These are phyloP conservation scores for Danio aesculapii DNA, from an alignment of 2,797 vertebrate genomes.

Conservation along the genomic window DNA sequence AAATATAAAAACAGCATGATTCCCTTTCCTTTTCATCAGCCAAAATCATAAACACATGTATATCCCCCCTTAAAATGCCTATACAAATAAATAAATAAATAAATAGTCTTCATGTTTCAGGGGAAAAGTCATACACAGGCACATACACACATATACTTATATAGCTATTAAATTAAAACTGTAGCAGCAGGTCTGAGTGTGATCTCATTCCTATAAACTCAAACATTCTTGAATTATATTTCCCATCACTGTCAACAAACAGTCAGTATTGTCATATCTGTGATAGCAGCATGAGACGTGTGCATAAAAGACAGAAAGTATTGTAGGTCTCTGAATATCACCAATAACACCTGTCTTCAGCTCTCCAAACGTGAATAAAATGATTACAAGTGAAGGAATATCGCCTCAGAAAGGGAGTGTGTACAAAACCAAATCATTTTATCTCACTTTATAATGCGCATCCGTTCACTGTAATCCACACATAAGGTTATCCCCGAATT, in stretches of 20 bases:
- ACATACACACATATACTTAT: too few species aligned
- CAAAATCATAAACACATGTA: too few species aligned
- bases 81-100: too few species aligned
- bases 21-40: too few species aligned
- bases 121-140: too few species aligned
- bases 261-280: neutral
- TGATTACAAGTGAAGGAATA: slow-evolving; percentile 3
- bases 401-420: neutral
- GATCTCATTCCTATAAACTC: neutral
- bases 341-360: neutral
- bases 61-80: too few species aligned
- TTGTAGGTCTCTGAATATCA: neutral
- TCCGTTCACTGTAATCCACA: slow-evolving; percentile 12
- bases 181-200: neutral
- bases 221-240: slow-evolving; percentile 2
- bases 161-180: too few species aligned
- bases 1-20: too few species aligned
- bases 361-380: neutral
- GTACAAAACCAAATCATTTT: neutral
- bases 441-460: neutral
- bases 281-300: neutral
- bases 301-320: neutral
- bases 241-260: neutral
- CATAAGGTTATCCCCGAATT: neutral
- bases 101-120: too few species aligned